Evolutionary conservation across 2,113 vertebrate genomes (phyloP).

Genomic region (Amphiprion percula): DNA sequence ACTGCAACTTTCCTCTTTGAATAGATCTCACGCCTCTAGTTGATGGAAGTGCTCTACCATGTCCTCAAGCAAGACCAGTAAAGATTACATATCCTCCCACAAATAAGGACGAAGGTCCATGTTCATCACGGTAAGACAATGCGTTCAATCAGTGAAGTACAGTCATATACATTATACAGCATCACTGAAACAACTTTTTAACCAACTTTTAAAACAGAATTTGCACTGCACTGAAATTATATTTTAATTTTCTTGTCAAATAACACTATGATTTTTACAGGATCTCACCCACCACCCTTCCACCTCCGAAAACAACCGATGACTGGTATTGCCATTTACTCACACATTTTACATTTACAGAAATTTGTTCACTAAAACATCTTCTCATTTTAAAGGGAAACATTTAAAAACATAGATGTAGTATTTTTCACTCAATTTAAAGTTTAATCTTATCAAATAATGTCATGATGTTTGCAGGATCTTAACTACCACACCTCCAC

Average conservation of each 20-base stretch:
- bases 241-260: not conserved
- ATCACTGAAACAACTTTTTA: too few species aligned
- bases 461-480: too few species aligned
- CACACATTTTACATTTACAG: too few species aligned
- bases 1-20: not conserved
- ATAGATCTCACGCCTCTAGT: conserved; percentile 56
- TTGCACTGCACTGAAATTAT: not conserved
- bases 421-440: too few species aligned
- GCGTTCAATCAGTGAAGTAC: too few species aligned
- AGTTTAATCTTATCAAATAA: too few species aligned
- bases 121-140: conserved; percentile 24
- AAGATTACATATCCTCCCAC: not conserved
- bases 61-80: conserved; percentile 8
- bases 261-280: conserved; percentile 16
- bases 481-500: too few species aligned
- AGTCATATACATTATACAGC: too few species aligned
- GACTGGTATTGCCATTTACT: conserved; percentile 21
- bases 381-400: too few species aligned
- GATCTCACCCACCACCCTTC: not conserved
- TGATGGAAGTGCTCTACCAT: conserved; percentile 41
- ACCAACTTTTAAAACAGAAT: not conserved
- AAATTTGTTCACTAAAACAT: too few species aligned
- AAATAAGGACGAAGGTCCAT: conserved; percentile 10
- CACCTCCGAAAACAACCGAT: conserved; percentile 5
- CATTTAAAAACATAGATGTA: too few species aligned